Conservation (phyloP, 2,113 vertebrate species). For the Argyrosomus japonicus region DNA sequence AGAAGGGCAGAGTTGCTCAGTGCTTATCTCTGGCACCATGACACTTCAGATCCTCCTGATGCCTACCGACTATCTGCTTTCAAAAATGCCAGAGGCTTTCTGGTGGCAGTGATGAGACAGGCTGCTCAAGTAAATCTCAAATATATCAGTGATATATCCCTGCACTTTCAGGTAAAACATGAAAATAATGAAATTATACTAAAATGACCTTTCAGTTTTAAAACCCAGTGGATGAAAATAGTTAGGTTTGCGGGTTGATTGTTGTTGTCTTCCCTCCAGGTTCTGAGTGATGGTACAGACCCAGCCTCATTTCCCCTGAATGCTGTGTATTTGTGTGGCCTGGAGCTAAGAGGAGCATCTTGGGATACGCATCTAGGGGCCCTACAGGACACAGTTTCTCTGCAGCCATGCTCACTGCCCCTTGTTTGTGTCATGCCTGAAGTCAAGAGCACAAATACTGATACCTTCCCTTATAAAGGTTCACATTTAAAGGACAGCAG, state of each 20-base stretch:
- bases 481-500: conserved; percentile 28
- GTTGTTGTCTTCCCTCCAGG: conserved; percentile 58
- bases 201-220: neutral
- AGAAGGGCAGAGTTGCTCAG: conserved; percentile 78
- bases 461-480: neutral
- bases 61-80: conserved; percentile 85
- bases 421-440: conserved; percentile 70
- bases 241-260: neutral
- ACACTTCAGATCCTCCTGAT: conserved; percentile 38
- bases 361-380: conserved; percentile 80
- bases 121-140: conserved; percentile 62
- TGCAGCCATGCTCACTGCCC: conserved; percentile 76
- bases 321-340: conserved; percentile 81
- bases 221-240: neutral
- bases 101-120: conserved; percentile 83
- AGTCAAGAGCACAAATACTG: neutral
- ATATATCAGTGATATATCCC: conserved; percentile 60
- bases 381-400: conserved; percentile 75
- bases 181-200: neutral
- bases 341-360: conserved; percentile 84
- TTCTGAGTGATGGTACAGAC: conserved; percentile 47
- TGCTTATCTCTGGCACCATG: conserved; percentile 67
- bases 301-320: conserved; percentile 38
- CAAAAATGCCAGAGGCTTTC: conserved; percentile 79
- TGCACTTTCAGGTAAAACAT: conserved; percentile 78